Evolutionary conservation across 2,797 vertebrate genomes (phyloP).

Genomic region (Typhlichthys eigenmanni): DNA sequence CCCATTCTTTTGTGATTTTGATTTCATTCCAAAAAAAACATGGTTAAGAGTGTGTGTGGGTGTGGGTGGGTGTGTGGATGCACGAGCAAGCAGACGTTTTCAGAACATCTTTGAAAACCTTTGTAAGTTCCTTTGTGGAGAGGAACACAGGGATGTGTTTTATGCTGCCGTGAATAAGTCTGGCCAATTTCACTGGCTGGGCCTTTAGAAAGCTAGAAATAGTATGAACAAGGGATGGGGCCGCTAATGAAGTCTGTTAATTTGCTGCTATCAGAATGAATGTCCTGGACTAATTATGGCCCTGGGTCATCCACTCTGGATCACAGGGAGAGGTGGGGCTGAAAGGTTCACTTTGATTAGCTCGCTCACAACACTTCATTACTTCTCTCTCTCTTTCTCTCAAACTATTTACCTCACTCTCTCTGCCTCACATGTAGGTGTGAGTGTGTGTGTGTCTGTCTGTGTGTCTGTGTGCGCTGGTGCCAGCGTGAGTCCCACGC

Average conservation of each 20-base stretch:
- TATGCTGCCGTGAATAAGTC: slow-evolving; percentile 12
- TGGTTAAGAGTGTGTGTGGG: slow-evolving; percentile 13
- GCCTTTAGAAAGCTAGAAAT: slow-evolving; percentile 29
- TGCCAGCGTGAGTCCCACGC: too few relatives aligned
- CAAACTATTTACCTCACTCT: not conserved
- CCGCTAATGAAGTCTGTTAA: slow-evolving; percentile 71
- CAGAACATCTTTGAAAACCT: not conserved
- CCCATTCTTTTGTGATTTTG: slow-evolving; percentile 1
- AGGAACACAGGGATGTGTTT: slow-evolving; percentile 3
- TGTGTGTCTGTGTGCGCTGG: not conserved
- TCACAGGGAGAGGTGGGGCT: slow-evolving; percentile 71
- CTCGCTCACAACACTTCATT: slow-evolving; percentile 66
- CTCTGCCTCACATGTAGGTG: not conserved
- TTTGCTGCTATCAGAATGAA: slow-evolving; percentile 73
- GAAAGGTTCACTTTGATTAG: slow-evolving; percentile 72
- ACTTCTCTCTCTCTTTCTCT: slow-evolving; percentile 37
- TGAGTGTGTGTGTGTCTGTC: not conserved
- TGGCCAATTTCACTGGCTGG: slow-evolving; percentile 31
- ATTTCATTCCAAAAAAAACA: slow-evolving; percentile 34
- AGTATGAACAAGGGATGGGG: slow-evolving; percentile 12
- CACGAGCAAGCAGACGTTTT: not conserved
- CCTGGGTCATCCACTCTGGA: slow-evolving; percentile 70
- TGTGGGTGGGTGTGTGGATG: not conserved
- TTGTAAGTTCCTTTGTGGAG: slow-evolving; percentile 6
- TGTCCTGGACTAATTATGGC: slow-evolving; percentile 72